A percentile compares a stretch with the other conserved stretches of the same genome.
phyloP scores from a whole-genome alignment of 2,888 invertebrate species.

The Cephus sareptanus region DNA sequence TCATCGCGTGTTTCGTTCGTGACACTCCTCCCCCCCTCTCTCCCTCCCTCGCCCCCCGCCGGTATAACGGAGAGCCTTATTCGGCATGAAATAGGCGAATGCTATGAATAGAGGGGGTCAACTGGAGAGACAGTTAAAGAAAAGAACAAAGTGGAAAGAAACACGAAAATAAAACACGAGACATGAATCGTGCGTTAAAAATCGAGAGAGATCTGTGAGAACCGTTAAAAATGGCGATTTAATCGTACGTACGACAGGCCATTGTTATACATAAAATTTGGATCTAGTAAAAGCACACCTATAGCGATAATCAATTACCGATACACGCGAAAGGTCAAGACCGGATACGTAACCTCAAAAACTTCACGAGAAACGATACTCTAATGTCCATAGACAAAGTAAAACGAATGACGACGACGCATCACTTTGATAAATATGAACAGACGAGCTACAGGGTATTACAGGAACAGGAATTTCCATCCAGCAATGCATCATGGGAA shows the following conservation, averaged over 20 bases:
- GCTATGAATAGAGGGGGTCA: neutral
- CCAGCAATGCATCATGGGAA: too few species aligned
- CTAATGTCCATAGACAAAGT: neutral
- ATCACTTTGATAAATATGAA: neutral
- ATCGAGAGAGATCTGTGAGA: neutral
- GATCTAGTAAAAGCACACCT: neutral
- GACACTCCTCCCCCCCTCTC: fast-evolving
- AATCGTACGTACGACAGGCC: neutral
- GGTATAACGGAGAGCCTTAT: neutral
- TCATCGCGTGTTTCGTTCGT: neutral
- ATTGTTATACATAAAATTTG: neutral
- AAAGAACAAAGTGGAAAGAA: neutral
- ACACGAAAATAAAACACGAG: neutral
- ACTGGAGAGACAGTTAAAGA: neutral
- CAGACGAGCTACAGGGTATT: neutral
- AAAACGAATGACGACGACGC: neutral
- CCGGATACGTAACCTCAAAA: neutral
- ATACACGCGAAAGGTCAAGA: neutral
- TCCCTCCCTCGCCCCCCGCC: too few species aligned
- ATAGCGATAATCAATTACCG: neutral
- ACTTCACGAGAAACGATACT: neutral
- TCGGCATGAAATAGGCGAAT: neutral
- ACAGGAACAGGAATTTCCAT: too few species aligned
- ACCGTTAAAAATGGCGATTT: neutral
- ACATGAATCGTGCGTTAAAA: neutral